Evolutionary conservation across 2,113 vertebrate genomes (phyloP), one percentile per base, ranked within the genome.

Genomic region (Oryzias javanicus): DNA sequence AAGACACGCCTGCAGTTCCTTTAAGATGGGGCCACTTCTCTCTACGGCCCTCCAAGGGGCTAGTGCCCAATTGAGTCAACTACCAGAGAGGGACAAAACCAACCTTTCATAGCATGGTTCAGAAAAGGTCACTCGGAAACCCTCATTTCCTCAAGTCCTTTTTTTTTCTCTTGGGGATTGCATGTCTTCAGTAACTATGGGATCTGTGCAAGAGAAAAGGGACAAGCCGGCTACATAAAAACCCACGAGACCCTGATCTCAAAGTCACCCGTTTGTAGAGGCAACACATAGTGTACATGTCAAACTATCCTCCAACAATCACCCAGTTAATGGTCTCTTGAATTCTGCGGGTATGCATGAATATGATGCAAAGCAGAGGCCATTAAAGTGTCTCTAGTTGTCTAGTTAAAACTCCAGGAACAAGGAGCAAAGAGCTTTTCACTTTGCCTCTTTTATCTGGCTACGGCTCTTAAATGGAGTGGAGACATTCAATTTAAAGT

Each of bases 401-500:
- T 84, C 56, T 79, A 64, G 77, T 84, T 76, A 65, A 72, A 65
- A 60, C 48, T 57, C 25, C 47, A 22, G 53, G 79, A 79, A 63
- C 66, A 59, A 35, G 60, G 82, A 79, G 71, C 66, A 64, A 74
- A 80, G 67, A 76, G 49, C 60, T 60, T 41, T 51, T 83, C 78
- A 60, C 72, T 62, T 76, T 74, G 71, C 47, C 76, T 69, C 80
- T 47, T 84, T 86, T 78, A 82, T 86, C 78, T 76, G 35, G 29
- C 49, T 42, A 17, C 72, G 47, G 65, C 75, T 77, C 69, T 83
- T 74, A 85, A 83, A 85, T 83, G 81, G 70, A 85, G 81, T 68
- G 78, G 72, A 88, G 75, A 78, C 72, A 66, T 84, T 84, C 72
- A 84, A 76, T 82, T 85, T 84, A 77, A 86, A 79, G 76, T 82